Evolutionary conservation across 2,113 vertebrate species (phyloP), one percentile per base, ranked within the genome.

Genomic region (Psophia crepitans): DNA sequence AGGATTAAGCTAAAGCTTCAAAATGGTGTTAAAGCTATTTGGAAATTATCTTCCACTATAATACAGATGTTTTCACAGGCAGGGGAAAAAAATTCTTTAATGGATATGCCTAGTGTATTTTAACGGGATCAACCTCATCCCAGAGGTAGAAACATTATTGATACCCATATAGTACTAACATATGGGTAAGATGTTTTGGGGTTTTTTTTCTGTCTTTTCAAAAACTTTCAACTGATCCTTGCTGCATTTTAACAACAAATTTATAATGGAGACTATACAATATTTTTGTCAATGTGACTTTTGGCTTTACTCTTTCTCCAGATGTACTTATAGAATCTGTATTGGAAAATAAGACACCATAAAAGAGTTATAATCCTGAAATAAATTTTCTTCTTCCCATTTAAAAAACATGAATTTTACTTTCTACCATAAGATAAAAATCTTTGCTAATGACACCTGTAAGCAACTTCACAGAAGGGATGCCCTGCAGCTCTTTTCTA

Each of bases 31-130:
- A 56, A 81, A 53, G n/a, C 9, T 75, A 21, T 32, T 63, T 75
- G 22, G 43, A 69, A 58, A 63, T 87, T 91, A 57, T 39, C 23
- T 90, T 93, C 4, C 60, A 44, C 13, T 69, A 87, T 82, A 64
- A 54, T 33, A 37, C 23, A 54, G 6, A 64, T 21, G 27, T 84
- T 95, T 57, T 80, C 41, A 66, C 37, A 17, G 17, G 2, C 12
- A 64, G 4, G 12, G 4, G 16, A 5, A 3, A 1, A 27, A 30
- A n/a, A n/a, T n/a, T n/a, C n/a, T n/a, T n/a, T n/a, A n/a, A n/a
- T n/a, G n/a, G n/a, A n/a, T n/a, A n/a, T n/a, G n/a, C n/a, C n/a
- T n/a, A n/a, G n/a, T 48, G 66, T 2, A 33, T 75, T 73, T 58
- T 49, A 53, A n/a, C 46, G 14, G 13, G 11, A 48, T 49, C n/a